phyloP scores from a whole-genome alignment of 2,888 invertebrate species.

The Heliconius aoede region DNA sequence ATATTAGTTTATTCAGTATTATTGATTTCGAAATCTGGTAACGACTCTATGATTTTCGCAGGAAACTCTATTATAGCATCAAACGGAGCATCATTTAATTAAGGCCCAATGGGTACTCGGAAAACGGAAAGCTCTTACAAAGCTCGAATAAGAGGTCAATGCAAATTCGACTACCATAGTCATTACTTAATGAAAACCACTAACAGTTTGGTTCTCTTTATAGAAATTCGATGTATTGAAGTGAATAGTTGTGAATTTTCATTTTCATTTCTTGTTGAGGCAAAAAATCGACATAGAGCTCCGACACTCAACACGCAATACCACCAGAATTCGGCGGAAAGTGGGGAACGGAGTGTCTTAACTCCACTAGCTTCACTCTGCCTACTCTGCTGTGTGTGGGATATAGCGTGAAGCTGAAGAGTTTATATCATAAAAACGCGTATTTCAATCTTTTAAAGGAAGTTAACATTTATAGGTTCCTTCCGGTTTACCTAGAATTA shows the following conservation, averaged over 20 bases:
- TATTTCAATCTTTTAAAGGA: too few species aligned
- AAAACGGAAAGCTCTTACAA: constrained; percentile 31
- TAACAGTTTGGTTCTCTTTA: background rate
- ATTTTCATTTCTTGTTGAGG: too few species aligned
- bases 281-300: too few species aligned
- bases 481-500: too few species aligned
- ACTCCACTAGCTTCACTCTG: too few species aligned
- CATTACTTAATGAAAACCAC: constrained; percentile 32
- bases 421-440: too few species aligned
- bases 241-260: background rate
- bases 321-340: too few species aligned
- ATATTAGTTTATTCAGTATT: background rate
- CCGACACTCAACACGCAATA: too few species aligned
- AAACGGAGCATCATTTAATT: constrained; percentile 25
- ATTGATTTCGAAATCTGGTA: background rate
- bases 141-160: constrained; percentile 32
- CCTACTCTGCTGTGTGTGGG: too few species aligned
- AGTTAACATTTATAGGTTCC: too few species aligned
- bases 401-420: too few species aligned
- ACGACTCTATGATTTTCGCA: constrained; percentile 12
- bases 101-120: constrained; percentile 20
- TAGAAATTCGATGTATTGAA: background rate
- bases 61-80: constrained; percentile 12
- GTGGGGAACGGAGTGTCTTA: too few species aligned
- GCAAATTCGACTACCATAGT: constrained; percentile 27